Base-by-base conservation (phyloP, 1,140 invertebrate genomes). In the Linepithema humile region DNA sequence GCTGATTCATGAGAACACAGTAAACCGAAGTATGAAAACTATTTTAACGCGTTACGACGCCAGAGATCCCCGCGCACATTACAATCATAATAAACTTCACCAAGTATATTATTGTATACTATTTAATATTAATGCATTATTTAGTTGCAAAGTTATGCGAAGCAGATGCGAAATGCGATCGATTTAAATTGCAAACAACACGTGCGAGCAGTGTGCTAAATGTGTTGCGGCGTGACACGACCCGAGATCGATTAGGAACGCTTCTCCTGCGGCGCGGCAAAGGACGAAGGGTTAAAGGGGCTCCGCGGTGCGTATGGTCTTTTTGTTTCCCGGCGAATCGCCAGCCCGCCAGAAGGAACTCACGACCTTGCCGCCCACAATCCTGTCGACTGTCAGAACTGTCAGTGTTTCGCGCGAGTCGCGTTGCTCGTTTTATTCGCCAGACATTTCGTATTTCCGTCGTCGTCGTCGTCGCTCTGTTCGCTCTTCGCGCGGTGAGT, bases 171-270 rank as follows among this genome's bases (percentile, higher is more conserved):
- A 55, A 12, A 9, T 15, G 23, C 23, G 35, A 40, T 67, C 75
- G 23, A 40, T 53, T 70, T n/a, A 29, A 32, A 35, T 15, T 1
- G 20, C 29, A 50, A 35, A 40, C 35, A 29, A 78, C 17, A 9
- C 4, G 12, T 70, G 48, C n/a, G 48, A 26, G 17, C 60, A 6
- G 43, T 15, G 43, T 57, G 32, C 57, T 60, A 75, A 82, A 83
- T 50, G 82, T 60, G 53, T 67, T 70, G 40, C 82, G 64, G 43
- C 65, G 72, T 86, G 84, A 62, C 86, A 43, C 55, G 86, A 85
- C 84, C 70, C 83, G 72, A 65, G 85, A 89, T 89, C 88, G 88
- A 89, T 90, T 87, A 89, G 88, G 26, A 55, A 88, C 85, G 88
- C 88, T 90, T 89, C 88, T 89, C 85, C 53, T 45, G 59, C 72